Base-by-base conservation (phyloP, 2,797 vertebrate species). In the Poecilia velifera region DNA sequence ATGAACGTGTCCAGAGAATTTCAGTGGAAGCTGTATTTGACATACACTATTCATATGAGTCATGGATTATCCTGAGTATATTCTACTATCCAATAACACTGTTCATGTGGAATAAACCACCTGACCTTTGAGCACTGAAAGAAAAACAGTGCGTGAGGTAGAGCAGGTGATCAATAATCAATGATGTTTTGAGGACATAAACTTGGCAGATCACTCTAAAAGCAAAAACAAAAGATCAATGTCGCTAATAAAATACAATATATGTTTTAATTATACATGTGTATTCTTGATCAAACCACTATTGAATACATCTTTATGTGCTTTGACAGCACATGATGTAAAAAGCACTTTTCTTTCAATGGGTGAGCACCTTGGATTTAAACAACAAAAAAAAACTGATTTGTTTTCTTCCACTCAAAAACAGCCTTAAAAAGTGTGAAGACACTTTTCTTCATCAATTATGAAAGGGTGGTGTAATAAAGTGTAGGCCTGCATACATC, bases 71-170 rank as follows among this genome's bases (percentile, higher is more conserved):
- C 57, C 57, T 6, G 28, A 62, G 12, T 49, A 59, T 41, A 39
- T 39, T 9, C 1, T 47, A 31, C 53, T 4, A 73, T n/a, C 18
- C 1, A 9, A 20, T 6, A 22, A 51, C 31, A 22, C 18, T 68
- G 77, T 62, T 81, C 76, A 86, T 80, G 79, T 91, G 62, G 81
- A 13, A 16, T 14, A 39, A 6, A 14, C 43, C 0, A 0, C 6
- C 36, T 46, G 49, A 84, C 73, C 88, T 89, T 88, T 88, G 80
- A 73, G 43, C 25, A 3, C 2, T 72, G 71, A 20, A 46, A 3
- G 31, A 20, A 76, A 82, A 79, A 83, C 76, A 3, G 28, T 22
- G 49, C 3, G 22, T 39, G 16, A 66, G 34, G 18, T 31, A 31
- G n/a, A 59, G 53, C n/a, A 10, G 28, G 55, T 28, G n/a, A 25